Conservation (phyloP, 2,888 invertebrate genomes). For the Papilio demoleus region DNA sequence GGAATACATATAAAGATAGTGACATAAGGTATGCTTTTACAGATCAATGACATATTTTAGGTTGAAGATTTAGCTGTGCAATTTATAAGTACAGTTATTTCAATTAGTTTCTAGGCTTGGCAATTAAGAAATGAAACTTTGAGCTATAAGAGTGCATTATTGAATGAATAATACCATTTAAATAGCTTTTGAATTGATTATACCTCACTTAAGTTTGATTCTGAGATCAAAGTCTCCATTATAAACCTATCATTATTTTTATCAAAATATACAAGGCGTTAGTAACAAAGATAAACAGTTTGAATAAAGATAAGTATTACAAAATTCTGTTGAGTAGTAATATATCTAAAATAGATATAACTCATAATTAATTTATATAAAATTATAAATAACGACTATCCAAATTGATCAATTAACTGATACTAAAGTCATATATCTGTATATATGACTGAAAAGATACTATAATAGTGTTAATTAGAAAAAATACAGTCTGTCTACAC, state of each 20-base stretch:
- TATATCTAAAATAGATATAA: conserved; percentile 5
- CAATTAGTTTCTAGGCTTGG: no score
- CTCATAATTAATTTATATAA: neutral
- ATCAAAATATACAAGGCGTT: no score
- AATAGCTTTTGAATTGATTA: neutral
- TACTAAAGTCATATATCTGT: neutral
- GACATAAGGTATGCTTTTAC: no score
- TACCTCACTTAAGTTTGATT: no score
- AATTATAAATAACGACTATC: conserved; percentile 4
- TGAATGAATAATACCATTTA: neutral
- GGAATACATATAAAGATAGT: no score
- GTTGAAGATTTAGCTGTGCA: no score
- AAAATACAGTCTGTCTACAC: no score
- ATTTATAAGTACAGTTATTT: no score
- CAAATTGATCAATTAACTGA: neutral
- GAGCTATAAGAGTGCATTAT: neutral
- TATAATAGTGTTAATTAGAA: no score
- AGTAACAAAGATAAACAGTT: conserved; percentile 10
- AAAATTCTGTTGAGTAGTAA: conserved; percentile 16
- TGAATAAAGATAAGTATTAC: conserved; percentile 27
- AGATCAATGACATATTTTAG: no score
- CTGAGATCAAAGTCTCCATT: no score
- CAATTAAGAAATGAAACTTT: neutral
- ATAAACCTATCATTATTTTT: no score
- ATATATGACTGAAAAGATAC: neutral